phyloP scores from a whole-genome alignment of 1,140 invertebrate species.

The Glomeris maerens region DNA sequence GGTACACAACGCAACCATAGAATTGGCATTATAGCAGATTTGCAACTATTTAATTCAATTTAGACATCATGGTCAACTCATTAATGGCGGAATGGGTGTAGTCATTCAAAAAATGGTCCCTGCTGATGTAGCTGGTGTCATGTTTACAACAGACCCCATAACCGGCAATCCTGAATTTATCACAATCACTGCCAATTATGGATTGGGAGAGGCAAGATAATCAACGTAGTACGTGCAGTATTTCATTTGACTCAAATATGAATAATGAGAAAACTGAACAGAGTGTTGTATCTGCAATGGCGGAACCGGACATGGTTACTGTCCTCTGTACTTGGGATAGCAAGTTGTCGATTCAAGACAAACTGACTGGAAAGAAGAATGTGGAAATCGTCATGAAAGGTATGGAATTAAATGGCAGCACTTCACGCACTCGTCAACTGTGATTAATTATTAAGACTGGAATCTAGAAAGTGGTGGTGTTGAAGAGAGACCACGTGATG shows the following conservation, averaged over 20 bases:
- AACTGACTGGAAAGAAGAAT: slow-evolving; percentile 41
- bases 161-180: slow-evolving; percentile 48
- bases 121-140: slow-evolving; percentile 54
- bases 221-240: background rate
- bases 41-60: background rate
- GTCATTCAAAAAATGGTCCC: slow-evolving; percentile 62
- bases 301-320: slow-evolving; percentile 56
- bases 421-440: no score
- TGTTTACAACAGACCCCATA: slow-evolving; percentile 62
- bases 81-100: slow-evolving; percentile 55
- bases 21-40: background rate
- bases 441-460: no score
- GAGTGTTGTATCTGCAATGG: slow-evolving; percentile 57
- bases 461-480: no score
- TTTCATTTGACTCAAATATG: background rate
- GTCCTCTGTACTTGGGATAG: slow-evolving; percentile 36
- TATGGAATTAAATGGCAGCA: no score
- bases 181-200: slow-evolving; percentile 61
- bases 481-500: no score
- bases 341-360: slow-evolving; percentile 34
- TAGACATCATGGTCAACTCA: slow-evolving; percentile 48
- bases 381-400: background rate
- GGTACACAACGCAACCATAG: slow-evolving; percentile 27
- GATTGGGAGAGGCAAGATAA: slow-evolving; percentile 52
- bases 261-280: slow-evolving; percentile 22